Conservation (phyloP, 2,888 invertebrate genomes). For the Parascotia fuliginaria region DNA sequence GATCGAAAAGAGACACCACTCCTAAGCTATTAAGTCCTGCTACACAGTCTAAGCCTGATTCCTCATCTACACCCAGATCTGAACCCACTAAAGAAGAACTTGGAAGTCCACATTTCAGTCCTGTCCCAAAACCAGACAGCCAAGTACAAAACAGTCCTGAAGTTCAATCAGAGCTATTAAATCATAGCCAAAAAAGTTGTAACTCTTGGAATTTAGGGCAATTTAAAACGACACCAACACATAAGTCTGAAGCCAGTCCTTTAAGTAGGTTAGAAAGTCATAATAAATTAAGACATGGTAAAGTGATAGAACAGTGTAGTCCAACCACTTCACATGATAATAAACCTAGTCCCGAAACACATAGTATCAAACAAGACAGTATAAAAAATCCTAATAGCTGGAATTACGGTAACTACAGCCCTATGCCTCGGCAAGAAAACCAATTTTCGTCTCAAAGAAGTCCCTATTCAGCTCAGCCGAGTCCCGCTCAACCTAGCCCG, state of each 20-base stretch:
- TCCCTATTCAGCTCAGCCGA: conserved; percentile 80
- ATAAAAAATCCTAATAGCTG: conserved; percentile 76
- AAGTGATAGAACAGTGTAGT: conserved; percentile 79
- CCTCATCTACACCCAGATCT: conserved; percentile 76
- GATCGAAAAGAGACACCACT: conserved; percentile 57
- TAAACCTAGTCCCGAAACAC: conserved; percentile 76
- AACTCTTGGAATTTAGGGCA: conserved; percentile 75
- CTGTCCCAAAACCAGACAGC: conserved; percentile 78
- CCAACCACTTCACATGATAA: conserved; percentile 79
- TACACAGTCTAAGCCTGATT: conserved; percentile 74
- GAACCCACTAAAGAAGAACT: conserved; percentile 67
- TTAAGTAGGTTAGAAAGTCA: conserved; percentile 75
- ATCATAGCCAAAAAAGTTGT: conserved; percentile 52
- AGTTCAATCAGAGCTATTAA: conserved; percentile 65
- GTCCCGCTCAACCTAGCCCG: conserved; percentile 79
- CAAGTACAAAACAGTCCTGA: conserved; percentile 80
- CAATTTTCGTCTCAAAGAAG: conserved; percentile 79
- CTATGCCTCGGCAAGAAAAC: conserved; percentile 77
- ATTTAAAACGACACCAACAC: conserved; percentile 76
- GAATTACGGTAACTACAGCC: conserved; percentile 78
- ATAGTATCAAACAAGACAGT: conserved; percentile 66
- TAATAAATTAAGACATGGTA: conserved; percentile 72
- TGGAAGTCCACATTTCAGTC: conserved; percentile 77
- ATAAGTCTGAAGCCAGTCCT: conserved; percentile 80
- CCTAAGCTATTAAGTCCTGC: conserved; percentile 74